Evolutionary conservation across 2,113 vertebrate species (phyloP).

Genomic region (Tor tambroides): DNA sequence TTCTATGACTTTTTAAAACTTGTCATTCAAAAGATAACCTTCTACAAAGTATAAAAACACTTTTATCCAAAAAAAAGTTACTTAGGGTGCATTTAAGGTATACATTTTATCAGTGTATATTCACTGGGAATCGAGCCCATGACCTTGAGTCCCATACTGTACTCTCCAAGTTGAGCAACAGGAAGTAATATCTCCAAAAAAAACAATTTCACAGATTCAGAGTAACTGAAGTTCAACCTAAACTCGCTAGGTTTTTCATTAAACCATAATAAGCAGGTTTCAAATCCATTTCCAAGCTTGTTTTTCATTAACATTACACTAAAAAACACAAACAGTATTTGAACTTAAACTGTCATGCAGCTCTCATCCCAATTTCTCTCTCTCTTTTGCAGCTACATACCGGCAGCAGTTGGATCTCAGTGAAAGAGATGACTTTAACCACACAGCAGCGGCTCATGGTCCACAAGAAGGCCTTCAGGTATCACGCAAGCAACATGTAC

Average conservation of each 20-base stretch:
- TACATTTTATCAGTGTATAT: background rate
- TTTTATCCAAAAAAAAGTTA: background rate
- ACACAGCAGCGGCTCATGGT: constrained; percentile 76
- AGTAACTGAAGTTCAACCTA: background rate
- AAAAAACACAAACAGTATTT: background rate
- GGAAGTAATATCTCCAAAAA: background rate
- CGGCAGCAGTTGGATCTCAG: constrained; percentile 77
- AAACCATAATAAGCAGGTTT: background rate
- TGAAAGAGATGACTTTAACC: constrained; percentile 79
- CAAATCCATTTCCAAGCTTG: background rate
- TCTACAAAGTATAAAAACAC: background rate
- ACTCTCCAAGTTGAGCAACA: background rate
- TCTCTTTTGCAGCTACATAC: constrained; percentile 69
- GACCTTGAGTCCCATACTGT: background rate
- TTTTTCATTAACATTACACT: too few species aligned
- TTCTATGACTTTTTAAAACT: background rate
- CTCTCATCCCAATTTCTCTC: background rate
- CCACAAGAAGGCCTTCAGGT: constrained; percentile 66
- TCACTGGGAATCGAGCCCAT: background rate
- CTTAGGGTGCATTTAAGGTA: background rate
- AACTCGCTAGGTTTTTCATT: background rate
- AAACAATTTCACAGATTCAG: background rate
- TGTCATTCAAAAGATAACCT: background rate
- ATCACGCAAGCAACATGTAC: background rate
- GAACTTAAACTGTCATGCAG: background rate